Percentiles rank a stretch among this genome's conserved stretches.
Conservation (phyloP, 2,888 invertebrate genomes). For the Drosophila yooni region DNA sequence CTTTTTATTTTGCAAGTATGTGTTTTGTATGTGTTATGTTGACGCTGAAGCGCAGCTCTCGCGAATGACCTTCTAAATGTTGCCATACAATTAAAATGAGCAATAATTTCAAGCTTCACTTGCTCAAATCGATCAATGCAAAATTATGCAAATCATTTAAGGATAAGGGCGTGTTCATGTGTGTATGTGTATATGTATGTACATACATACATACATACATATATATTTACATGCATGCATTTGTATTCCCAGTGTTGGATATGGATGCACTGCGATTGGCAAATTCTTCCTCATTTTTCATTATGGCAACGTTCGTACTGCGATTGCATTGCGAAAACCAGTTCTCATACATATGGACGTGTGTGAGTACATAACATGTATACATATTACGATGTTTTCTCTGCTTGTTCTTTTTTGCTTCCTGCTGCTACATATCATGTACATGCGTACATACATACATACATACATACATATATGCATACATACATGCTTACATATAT, state of each 20-base stretch:
- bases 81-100: constrained; percentile 5
- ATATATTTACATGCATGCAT: not conserved
- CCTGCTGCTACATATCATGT: constrained; percentile 6
- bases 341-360: constrained; percentile 23
- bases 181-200: not conserved
- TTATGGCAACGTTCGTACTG: constrained; percentile 30
- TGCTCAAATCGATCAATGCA: constrained; percentile 29
- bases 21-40: constrained; percentile 5
- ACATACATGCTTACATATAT: not conserved
- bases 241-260: constrained; percentile 6
- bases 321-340: constrained; percentile 55
- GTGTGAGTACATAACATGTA: constrained; percentile 6
- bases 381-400: constrained; percentile 47
- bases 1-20: constrained; percentile 4
- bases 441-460: not conserved
- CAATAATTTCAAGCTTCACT: constrained; percentile 16
- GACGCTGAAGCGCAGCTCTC: constrained; percentile 13
- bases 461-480: constrained; percentile 11
- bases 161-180: not conserved
- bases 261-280: constrained; percentile 38
- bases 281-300: constrained; percentile 35
- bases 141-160: constrained; percentile 43
- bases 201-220: not conserved
- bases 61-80: constrained; percentile 31
- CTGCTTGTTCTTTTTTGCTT: constrained; percentile 13